Evolutionary conservation across 2,797 vertebrate genomes (phyloP).

Genomic region (Decapterus maruadsi): DNA sequence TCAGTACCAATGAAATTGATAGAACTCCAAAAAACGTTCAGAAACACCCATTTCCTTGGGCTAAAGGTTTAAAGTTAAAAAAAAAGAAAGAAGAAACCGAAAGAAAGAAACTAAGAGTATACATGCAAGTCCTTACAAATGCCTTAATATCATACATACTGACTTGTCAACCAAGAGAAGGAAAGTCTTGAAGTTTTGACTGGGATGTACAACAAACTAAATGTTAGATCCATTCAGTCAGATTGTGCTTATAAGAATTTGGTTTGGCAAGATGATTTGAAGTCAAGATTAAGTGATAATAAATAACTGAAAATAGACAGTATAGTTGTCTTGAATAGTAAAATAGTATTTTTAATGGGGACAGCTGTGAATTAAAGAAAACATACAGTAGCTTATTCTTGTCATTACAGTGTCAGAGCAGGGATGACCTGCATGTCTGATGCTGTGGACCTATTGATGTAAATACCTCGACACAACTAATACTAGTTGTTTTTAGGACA

Average conservation of each 20-base stretch:
- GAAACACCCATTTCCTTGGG: slow-evolving; percentile 70
- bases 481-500: slow-evolving; percentile 13
- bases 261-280: slow-evolving; percentile 43
- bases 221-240: slow-evolving; percentile 68
- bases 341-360: not conserved
- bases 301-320: slow-evolving; percentile 27
- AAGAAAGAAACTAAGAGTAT: slow-evolving; percentile 66
- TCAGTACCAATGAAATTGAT: slow-evolving; percentile 74
- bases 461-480: not conserved
- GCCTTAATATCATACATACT: slow-evolving; percentile 82
- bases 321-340: slow-evolving; percentile 13
- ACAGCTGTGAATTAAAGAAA: slow-evolving; percentile 9
- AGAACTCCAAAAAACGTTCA: slow-evolving; percentile 71
- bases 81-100: slow-evolving; percentile 46
- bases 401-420: slow-evolving; percentile 17
- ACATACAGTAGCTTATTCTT: not conserved
- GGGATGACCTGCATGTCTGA: slow-evolving; percentile 22
- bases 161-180: slow-evolving; percentile 78
- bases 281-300: slow-evolving; percentile 23
- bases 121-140: slow-evolving; percentile 83
- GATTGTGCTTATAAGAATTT: slow-evolving; percentile 80
- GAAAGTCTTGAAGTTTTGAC: slow-evolving; percentile 71
- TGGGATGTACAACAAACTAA: slow-evolving; percentile 70
- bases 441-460: slow-evolving; percentile 15
- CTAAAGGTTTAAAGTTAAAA: slow-evolving; percentile 68